A percentile compares a stretch with the other conserved stretches of the same genome.
phyloP scores from a whole-genome alignment of 1,140 invertebrate genomes.

The Nebria ingens region DNA sequence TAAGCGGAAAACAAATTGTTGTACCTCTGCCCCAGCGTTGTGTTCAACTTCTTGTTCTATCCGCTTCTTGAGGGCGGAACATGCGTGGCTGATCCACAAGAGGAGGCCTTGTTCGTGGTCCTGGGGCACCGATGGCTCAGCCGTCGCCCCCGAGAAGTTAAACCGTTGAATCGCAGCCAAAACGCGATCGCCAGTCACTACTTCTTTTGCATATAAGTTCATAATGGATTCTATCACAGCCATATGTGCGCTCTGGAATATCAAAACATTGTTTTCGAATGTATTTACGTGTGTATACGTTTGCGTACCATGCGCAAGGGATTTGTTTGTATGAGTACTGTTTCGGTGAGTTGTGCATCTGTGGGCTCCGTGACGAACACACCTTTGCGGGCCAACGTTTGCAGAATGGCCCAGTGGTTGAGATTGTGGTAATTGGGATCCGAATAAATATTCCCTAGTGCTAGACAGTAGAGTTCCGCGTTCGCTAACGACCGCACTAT shows the following conservation, averaged over 20 bases:
- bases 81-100: slow-evolving; percentile 85
- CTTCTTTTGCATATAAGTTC: slow-evolving; percentile 87
- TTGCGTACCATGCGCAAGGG: slow-evolving; percentile 82
- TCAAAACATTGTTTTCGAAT: too few species aligned
- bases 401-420: slow-evolving; percentile 88
- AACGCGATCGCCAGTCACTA: slow-evolving; percentile 81
- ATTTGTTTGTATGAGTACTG: slow-evolving; percentile 89
- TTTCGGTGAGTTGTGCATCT: slow-evolving; percentile 86
- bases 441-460: slow-evolving; percentile 90
- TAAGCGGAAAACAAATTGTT: too few species aligned
- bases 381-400: slow-evolving; percentile 84
- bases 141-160: slow-evolving; percentile 27
- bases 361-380: slow-evolving; percentile 75
- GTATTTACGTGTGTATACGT: neutral
- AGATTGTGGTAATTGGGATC: slow-evolving; percentile 93
- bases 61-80: slow-evolving; percentile 58
- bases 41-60: slow-evolving; percentile 40
- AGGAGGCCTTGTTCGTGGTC: slow-evolving; percentile 80
- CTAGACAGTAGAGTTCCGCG: slow-evolving; percentile 92
- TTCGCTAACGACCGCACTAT: slow-evolving; percentile 85
- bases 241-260: slow-evolving; percentile 84
- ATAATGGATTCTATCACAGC: slow-evolving; percentile 95
- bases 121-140: slow-evolving; percentile 42
- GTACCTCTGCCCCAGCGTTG: slow-evolving; percentile 25
- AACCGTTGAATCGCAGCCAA: slow-evolving; percentile 73